Base-by-base conservation (phyloP, 2,113 vertebrate species). In the Tychaedon coryphoeus region DNA sequence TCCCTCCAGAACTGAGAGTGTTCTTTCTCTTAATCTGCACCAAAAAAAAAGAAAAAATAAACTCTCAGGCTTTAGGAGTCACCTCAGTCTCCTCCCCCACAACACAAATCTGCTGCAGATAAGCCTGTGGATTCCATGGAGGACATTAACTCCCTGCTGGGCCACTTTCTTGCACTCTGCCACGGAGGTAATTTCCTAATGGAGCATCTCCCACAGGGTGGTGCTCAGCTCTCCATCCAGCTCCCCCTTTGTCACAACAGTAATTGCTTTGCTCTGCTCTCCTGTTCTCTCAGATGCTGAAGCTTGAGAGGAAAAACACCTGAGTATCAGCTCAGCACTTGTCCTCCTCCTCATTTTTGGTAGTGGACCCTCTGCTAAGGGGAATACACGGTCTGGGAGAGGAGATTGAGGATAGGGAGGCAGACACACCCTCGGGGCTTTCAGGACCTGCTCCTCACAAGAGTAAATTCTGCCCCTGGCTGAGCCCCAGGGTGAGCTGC, bases 111-210 rank as follows among this genome's bases (percentile, higher is more conserved):
- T 1, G 3, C 36, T 8, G 11, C 1, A 0, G 51, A 77, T 56
- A 48, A 92, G 12, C 43, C 83, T 24, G 29, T 56, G 62, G 66
- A 20, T 73, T 61, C 83, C 61, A 1, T 1, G 1, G 36, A 80
- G 69, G 75, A 79, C 61, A 70, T 72, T 7, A 77, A 14, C 36
- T 72, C 34, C 92, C 83, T 1, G 6, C 75, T 36, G 85, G 71
- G 90, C 82, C 73, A 60, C 87, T 95, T 88, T 74, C 85, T 67
- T 74, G 38, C 51, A 45, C 79, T 62, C 3, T 38, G 48, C 43
- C 71, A 84, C 6, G 0, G 24, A 92, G 62, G 94, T n/a, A 88
- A 90, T 95, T 94, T 94, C 56, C 93, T 95, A 94, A 96, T 62
- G 75, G 66, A 96, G 28, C 94, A 62, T 88, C 77, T 94, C 88